Percentiles rank a stretch among this genome's conserved stretches.
These are phyloP conservation scores for Chlorocebus sabaeus DNA, from an alignment of 2,113 vertebrate genomes.

Conservation along the genomic window DNA sequence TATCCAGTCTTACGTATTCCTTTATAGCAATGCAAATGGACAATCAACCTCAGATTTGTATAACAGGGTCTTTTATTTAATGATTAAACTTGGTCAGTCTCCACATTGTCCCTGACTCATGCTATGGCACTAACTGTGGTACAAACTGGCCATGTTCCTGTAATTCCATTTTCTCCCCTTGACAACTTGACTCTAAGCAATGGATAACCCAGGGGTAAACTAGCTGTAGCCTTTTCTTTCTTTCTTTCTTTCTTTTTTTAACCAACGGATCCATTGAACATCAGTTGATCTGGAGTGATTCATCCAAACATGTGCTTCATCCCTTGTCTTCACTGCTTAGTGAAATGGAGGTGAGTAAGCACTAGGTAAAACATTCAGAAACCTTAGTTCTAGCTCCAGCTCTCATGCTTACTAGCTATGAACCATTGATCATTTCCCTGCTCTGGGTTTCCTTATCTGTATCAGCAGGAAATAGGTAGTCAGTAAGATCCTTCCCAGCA, in stretches of 20 bases:
- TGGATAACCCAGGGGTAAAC: not conserved
- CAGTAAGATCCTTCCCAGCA: not conserved
- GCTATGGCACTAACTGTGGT: not conserved
- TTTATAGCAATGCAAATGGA: too few relatives aligned
- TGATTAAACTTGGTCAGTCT: not conserved
- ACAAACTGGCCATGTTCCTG: not conserved
- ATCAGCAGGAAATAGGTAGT: not conserved
- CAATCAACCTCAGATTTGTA: not conserved
- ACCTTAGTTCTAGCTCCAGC: not conserved
- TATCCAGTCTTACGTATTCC: too few relatives aligned
- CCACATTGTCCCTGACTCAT: not conserved
- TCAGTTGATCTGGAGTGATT: not conserved
- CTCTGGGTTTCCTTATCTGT: not conserved
- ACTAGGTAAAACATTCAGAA: not conserved
- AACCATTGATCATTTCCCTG: not conserved
- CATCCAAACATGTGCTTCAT: not conserved
- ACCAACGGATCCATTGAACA: not conserved
- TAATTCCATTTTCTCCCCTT: not conserved
- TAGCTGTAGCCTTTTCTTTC: not conserved
- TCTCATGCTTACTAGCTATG: not conserved
- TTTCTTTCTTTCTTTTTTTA: too few relatives aligned
- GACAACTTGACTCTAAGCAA: conserved; percentile 7
- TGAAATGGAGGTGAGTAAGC: not conserved
- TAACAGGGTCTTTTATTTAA: not conserved
- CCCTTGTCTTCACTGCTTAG: conserved; percentile 31